phyloP scores from a whole-genome alignment of 1,140 invertebrate species.

The Chionoecetes opilio region DNA sequence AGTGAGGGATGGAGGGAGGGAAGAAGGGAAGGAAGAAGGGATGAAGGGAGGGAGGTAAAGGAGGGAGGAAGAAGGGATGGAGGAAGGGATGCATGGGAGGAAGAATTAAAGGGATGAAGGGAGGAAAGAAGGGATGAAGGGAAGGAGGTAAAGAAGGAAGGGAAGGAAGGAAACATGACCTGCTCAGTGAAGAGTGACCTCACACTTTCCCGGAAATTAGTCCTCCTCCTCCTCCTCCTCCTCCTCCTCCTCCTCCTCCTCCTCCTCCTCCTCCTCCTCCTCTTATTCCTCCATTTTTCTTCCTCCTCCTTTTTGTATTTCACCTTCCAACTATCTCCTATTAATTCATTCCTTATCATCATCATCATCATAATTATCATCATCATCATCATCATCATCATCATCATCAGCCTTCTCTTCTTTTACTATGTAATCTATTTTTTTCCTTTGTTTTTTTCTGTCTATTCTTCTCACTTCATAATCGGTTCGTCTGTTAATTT shows the following conservation, averaged over 20 bases:
- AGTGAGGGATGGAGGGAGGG: neutral
- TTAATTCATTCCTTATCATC: neutral
- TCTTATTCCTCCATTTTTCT: neutral
- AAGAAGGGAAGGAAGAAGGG: neutral
- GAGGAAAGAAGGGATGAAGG: neutral
- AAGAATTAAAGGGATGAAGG: neutral
- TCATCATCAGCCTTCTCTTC: neutral
- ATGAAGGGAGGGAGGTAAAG: too few relatives aligned
- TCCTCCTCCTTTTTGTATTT: neutral
- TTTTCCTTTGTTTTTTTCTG: neutral
- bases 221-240: neutral
- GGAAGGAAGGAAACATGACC: conserved; percentile 16
- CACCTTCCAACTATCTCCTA: too few relatives aligned
- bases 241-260: conserved; percentile 23
- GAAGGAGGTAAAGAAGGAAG: neutral
- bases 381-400: neutral
- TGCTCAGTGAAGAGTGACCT: conserved; percentile 22
- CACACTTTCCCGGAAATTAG: neutral
- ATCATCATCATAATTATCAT: neutral
- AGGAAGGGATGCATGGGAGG: neutral
- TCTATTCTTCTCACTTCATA: neutral
- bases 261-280: neutral
- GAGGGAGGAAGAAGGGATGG: neutral
- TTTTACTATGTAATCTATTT: neutral
- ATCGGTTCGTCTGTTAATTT: too few relatives aligned